Base-by-base conservation (phyloP, 2,797 vertebrate species). In the Apogon talboti region DNA sequence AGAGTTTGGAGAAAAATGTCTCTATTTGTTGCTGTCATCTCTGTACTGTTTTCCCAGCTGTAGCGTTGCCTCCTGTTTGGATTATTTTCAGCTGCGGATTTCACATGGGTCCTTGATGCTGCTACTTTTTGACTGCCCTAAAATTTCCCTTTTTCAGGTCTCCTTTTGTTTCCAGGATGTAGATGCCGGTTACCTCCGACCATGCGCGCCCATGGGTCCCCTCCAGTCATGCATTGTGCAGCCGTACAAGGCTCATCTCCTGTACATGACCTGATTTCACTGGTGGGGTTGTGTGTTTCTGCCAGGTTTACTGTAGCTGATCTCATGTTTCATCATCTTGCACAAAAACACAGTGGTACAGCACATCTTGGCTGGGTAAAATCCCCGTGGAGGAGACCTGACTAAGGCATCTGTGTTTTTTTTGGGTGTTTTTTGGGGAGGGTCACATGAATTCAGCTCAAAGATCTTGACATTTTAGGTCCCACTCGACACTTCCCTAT, bases 41-140 rank as follows among this genome's bases (percentile, higher is more conserved):
- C 58, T 50, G 61, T 6, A 21, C 76, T 61, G 78, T 84, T 82
- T 79, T 71, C 72, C 69, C 83, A 84, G 83, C 83, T 85, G 83
- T 18, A 75, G 64, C 70, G 0, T 53, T 7, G 52, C 76, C 59
- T 86, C 58, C 59, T 84, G 67, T 59, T 71, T 68, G 59, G 64
- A 74, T 76, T 81, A 76, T 78, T 82, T 74, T 66, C 13, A 13
- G 70, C 55, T 56, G 51, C 54, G 59, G 68, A 64, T 79, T 77
- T 67, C 68, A 75, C 66, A 49, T 11, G 45, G 66, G 47, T 74
- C 66, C 74, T 81, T 7, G 2, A 73, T 65, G 57, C 62, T 56
- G 70, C 65, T 38, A 18, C 7, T 21, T 76, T 70, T 56, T 71
- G 41, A 61, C 74, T 78, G 74, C 65, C 58, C 65, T 40, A 49